Base-by-base conservation (phyloP, 2,113 vertebrate species). In the rabbit (Oryctolagus cuniculus) region DNA sequence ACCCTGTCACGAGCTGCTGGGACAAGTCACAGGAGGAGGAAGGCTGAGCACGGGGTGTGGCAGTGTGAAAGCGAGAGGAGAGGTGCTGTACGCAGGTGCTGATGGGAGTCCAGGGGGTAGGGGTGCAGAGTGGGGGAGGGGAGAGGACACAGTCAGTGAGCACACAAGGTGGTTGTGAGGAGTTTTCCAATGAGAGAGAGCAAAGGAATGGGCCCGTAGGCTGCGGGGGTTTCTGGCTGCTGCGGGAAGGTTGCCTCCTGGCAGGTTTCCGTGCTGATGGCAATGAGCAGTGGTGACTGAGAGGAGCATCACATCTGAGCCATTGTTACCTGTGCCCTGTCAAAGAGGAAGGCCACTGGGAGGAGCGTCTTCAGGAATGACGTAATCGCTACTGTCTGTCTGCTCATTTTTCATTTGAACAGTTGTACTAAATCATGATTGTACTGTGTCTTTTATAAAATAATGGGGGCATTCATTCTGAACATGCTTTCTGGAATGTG, bases 171-270 rank as follows among this genome's bases (percentile, higher is more conserved):
- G 73, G 38, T 74, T 89, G 55, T 94, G 77, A 83, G 31, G 72
- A 55, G 29, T 93, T 70, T 86, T 86, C 55, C 53, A 69, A 19
- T 82, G 51, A 94, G 93, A 22, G 29, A 58, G 19, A 92, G 49
- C 44, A 92, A 87, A 81, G 85, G 64, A 94, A 78, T 63, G 9
- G 67, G 51, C 1, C 85, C 17, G 12, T 38, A 64, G 38, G 16
- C 67, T 81, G 31, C 36, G 61, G 75, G 67, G 13, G 36, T 89
- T 22, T 9, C 31, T 64, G 64, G 25, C 36, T 5, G 63, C 92
- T 63, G 69, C 34, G 73, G 22, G 24, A 81, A 72, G 10, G 70
- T 81, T 91, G 91, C 31, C 75, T 70, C 12, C 78, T 77, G 16
- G 69, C 61, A 16, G 10, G 5, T 66, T 89, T 69, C 29, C 0